phyloP scores from a whole-genome alignment of 2,797 vertebrate genomes.

The Enteromius argenteus region DNA sequence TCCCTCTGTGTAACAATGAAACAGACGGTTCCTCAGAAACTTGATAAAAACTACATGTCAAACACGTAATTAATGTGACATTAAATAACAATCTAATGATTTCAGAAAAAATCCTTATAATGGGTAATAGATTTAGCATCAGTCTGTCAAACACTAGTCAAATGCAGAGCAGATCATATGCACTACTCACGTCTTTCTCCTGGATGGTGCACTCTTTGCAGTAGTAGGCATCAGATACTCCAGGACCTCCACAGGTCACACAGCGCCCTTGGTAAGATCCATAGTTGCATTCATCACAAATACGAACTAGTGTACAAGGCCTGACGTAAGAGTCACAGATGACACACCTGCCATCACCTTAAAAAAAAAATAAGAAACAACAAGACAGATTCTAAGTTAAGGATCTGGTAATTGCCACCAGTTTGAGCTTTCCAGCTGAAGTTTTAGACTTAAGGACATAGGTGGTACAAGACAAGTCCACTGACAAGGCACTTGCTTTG shows the following conservation, averaged over 20 bases:
- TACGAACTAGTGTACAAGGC: slow-evolving; percentile 95
- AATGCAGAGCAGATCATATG: neutral
- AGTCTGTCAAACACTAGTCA: too few relatives aligned
- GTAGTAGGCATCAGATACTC: slow-evolving; percentile 97
- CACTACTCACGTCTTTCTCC: slow-evolving; percentile 91
- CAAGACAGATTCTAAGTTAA: too few relatives aligned
- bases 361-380: neutral
- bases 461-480: too few relatives aligned
- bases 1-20: slow-evolving; percentile 82
- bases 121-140: neutral
- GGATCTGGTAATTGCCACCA: too few relatives aligned
- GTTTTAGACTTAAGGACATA: too few relatives aligned
- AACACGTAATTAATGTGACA: neutral
- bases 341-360: slow-evolving; percentile 98
- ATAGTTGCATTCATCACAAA: slow-evolving; percentile 98
- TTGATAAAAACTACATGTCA: neutral
- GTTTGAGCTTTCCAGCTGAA: too few relatives aligned
- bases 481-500: too few relatives aligned
- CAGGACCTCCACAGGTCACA: slow-evolving; percentile 96
- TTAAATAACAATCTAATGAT: too few relatives aligned
- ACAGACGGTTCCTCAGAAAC: neutral
- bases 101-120: neutral
- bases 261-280: slow-evolving; percentile 98
- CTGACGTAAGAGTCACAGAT: slow-evolving; percentile 98
- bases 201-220: slow-evolving; percentile 99